Evolutionary conservation across 2,797 vertebrate species (phyloP).

Genomic region (Oreochromis grahami): DNA sequence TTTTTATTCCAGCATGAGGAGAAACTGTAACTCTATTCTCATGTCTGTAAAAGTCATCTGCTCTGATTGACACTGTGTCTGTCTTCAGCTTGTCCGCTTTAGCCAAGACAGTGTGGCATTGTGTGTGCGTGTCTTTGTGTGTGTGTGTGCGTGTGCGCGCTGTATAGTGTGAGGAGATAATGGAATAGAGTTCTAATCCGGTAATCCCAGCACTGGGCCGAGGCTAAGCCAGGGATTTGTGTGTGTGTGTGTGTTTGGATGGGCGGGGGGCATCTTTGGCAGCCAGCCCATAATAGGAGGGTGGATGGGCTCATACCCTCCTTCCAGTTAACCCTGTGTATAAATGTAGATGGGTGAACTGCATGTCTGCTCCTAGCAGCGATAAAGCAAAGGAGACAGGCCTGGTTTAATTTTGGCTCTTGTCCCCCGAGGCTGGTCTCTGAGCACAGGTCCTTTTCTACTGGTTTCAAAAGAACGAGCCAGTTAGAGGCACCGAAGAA

Average conservation of each 20-base stretch:
- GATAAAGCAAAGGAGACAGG: conserved; percentile 56
- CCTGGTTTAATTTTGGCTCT: conserved; percentile 67
- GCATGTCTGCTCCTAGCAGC: conserved; percentile 38
- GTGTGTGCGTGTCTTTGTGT: conserved; percentile 17
- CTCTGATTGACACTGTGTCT: conserved; percentile 54
- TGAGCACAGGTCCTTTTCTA: conserved; percentile 53
- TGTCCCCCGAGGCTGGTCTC: conserved; percentile 54
- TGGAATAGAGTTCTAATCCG: conserved; percentile 82
- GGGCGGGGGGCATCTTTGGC: conserved; percentile 57
- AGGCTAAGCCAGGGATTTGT: conserved; percentile 81
- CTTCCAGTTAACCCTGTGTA: conserved; percentile 47
- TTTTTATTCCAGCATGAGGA: neutral
- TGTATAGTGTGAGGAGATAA: conserved; percentile 75
- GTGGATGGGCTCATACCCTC: conserved; percentile 52
- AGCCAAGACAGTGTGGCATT: conserved; percentile 39
- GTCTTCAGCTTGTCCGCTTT: conserved; percentile 39
- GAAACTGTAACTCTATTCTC: conserved; percentile 26
- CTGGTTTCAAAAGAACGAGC: conserved; percentile 57
- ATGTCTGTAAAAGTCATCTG: conserved; percentile 51
- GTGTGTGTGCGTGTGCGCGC: neutral
- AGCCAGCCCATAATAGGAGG: conserved; percentile 43
- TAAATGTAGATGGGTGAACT: conserved; percentile 42
- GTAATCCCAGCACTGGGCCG: conserved; percentile 79
- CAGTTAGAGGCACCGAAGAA: neutral
- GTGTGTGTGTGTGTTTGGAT: conserved; percentile 28